Percentiles rank a stretch among this genome's conserved stretches.
Evolutionary conservation across 2,888 invertebrate species (phyloP).

Genomic region (Horisme vitalbata): DNA sequence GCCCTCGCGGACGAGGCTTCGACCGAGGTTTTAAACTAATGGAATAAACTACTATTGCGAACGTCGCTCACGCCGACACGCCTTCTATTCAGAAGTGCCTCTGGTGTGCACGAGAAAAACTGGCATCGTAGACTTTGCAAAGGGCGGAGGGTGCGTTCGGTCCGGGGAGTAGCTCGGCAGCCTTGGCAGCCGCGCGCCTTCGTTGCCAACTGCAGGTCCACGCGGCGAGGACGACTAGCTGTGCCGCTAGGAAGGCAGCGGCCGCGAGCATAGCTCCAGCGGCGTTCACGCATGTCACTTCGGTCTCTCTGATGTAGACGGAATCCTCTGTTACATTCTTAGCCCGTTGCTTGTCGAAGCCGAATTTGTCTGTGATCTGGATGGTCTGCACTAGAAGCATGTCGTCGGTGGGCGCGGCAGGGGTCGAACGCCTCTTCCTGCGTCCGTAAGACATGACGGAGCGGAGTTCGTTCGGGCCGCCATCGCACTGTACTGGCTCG

Average conservation of each 20-base stretch:
- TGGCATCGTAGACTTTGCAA: conserved; percentile 94
- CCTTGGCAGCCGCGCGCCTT: conserved; percentile 86
- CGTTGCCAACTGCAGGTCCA: conserved; percentile 96
- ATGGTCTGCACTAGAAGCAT: conserved; percentile 94
- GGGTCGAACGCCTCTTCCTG: conserved; percentile 88
- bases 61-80: conserved; percentile 71
- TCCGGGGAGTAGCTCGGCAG: conserved; percentile 86
- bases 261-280: conserved; percentile 93
- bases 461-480: conserved; percentile 91
- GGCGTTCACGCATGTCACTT: conserved; percentile 87
- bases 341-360: conserved; percentile 88
- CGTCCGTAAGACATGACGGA: conserved; percentile 93
- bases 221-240: conserved; percentile 92
- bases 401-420: conserved; percentile 86
- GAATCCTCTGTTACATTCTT: conserved; percentile 87
- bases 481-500: conserved; percentile 95
- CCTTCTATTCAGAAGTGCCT: conserved; percentile 75
- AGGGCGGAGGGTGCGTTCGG: conserved; percentile 83
- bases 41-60: conserved; percentile 79
- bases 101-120: conserved; percentile 89
- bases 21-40: conserved; percentile 75
- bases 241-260: conserved; percentile 92
- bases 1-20: conserved; percentile 61
- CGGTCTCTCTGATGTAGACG: conserved; percentile 86
- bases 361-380: conserved; percentile 96